Evolutionary conservation across 2,113 vertebrate genomes (phyloP).

Genomic region (Rhinolophus ferrumequinum): DNA sequence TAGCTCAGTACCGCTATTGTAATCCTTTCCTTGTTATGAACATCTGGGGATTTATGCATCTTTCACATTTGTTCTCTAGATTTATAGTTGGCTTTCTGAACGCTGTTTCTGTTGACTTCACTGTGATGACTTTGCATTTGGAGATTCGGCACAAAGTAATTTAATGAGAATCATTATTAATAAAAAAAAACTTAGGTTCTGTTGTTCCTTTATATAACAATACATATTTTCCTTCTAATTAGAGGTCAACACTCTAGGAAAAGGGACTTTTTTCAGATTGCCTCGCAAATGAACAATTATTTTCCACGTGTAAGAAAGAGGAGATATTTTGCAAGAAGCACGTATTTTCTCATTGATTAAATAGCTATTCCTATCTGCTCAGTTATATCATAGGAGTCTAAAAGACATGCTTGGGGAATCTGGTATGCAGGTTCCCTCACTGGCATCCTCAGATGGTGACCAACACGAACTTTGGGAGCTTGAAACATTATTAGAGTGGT

Average conservation of each 20-base stretch:
- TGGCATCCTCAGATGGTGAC: background rate
- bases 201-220: background rate
- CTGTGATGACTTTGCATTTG: background rate
- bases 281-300: background rate
- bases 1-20: background rate
- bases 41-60: background rate
- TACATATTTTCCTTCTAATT: background rate
- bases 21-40: background rate
- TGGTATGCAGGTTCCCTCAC: background rate
- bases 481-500: background rate
- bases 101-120: constrained; percentile 11
- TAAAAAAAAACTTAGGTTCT: background rate
- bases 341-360: background rate
- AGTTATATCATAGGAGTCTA: background rate
- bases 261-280: background rate
- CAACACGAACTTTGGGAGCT: background rate
- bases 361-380: background rate
- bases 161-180: constrained; percentile 28
- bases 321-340: background rate
- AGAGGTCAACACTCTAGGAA: background rate
- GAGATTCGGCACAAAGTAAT: background rate
- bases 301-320: background rate
- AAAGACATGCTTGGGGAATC: background rate
- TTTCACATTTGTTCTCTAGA: background rate
- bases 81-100: background rate